Percentiles rank a stretch among this genome's conserved stretches.
Conservation (phyloP, 2,888 invertebrate genomes). For the Pocota personata region DNA sequence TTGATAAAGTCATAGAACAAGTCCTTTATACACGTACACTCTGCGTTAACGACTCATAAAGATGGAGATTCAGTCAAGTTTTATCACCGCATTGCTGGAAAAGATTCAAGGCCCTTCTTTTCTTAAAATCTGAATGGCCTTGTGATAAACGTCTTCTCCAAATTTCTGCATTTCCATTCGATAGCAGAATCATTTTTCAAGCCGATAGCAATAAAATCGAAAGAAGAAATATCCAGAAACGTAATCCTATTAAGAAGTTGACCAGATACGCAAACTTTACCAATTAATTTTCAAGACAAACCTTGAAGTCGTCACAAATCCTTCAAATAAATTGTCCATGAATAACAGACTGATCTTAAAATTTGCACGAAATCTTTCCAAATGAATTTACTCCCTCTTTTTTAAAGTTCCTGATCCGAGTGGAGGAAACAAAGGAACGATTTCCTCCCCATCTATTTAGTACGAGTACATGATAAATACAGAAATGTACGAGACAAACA, state of each 20-base stretch:
- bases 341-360: background rate
- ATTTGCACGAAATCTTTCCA: background rate
- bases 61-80: no score
- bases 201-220: no score
- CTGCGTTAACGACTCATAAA: no score
- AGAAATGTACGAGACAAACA: background rate
- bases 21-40: no score
- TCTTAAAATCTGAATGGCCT: no score
- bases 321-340: conserved; percentile 5
- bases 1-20: no score
- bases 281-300: conserved; percentile 29
- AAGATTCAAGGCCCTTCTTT: no score
- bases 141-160: no score
- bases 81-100: no score
- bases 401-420: background rate
- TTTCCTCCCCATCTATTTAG: background rate
- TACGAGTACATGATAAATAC: conserved; percentile 17
- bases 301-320: conserved; percentile 2
- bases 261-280: conserved; percentile 11
- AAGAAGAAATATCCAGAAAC: background rate
- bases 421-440: background rate
- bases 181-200: no score
- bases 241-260: conserved; percentile 11
- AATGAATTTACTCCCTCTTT: conserved; percentile 17
- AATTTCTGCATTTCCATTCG: no score